Evolutionary conservation across 2,797 vertebrate species (phyloP).

Genomic region (Masticophis lateralis): DNA sequence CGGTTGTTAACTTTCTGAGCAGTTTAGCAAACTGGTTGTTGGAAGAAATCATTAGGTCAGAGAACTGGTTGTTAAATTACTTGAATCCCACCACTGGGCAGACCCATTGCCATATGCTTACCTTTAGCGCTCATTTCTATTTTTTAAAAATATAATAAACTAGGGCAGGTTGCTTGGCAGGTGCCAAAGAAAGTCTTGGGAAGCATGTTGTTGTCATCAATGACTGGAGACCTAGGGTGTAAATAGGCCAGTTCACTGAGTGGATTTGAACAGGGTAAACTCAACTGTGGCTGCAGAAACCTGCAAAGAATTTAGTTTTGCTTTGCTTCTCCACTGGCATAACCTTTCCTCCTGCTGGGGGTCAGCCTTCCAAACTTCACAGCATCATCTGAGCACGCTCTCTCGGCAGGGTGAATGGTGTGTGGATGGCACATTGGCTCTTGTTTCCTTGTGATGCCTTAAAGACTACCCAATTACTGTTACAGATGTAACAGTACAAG

Average conservation of each 20-base stretch:
- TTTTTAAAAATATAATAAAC: neutral
- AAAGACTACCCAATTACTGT: neutral
- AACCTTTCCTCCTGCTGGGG: constrained; percentile 6
- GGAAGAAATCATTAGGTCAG: no score
- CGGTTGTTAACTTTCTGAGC: no score
- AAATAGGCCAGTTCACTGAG: neutral
- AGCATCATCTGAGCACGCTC: neutral
- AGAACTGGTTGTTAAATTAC: no score
- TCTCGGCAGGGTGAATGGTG: no score
- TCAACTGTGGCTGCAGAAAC: neutral
- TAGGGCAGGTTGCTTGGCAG: neutral
- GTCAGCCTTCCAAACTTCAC: neutral
- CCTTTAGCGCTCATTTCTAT: neutral
- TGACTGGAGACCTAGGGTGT: neutral
- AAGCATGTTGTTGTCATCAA: neutral
- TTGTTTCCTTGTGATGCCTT: neutral
- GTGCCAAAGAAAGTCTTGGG: neutral
- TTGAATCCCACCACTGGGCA: neutral
- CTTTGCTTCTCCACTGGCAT: neutral
- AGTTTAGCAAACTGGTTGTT: no score
- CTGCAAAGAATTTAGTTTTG: neutral
- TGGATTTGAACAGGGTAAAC: neutral
- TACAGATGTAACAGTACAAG: neutral
- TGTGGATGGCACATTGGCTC: neutral
- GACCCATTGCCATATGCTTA: neutral